Evolutionary conservation across 2,113 vertebrate genomes (phyloP).

Genomic region (Grantiella picta): DNA sequence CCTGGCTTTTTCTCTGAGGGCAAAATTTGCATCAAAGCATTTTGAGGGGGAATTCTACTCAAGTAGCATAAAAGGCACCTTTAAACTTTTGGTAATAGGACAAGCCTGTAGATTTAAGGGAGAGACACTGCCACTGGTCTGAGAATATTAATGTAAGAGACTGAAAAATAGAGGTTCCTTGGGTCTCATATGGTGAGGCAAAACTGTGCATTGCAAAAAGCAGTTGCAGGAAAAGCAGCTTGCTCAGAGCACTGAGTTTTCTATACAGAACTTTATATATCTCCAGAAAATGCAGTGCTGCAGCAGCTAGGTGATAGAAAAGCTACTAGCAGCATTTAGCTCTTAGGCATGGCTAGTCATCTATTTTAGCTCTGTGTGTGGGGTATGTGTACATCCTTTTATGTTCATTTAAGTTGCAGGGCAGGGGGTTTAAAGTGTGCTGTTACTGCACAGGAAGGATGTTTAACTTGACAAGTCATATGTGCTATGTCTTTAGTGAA

Average conservation of each 20-base stretch:
- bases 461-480: constrained; percentile 53
- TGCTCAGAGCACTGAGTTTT: neutral
- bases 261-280: neutral
- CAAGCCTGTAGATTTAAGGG: neutral
- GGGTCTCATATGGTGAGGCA: neutral
- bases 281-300: neutral
- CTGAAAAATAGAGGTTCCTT: neutral
- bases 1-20: neutral
- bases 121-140: neutral
- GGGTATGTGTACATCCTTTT: neutral
- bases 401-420: constrained; percentile 30
- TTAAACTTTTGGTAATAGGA: neutral
- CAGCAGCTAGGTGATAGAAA: neutral
- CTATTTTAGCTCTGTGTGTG: neutral
- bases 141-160: neutral
- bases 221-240: constrained; percentile 22
- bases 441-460: constrained; percentile 36
- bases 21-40: constrained; percentile 10
- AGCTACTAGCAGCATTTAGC: neutral
- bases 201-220: neutral
- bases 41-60: neutral
- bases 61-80: neutral
- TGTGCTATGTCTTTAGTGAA: constrained; percentile 22
- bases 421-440: neutral
- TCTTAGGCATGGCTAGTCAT: neutral